Percentiles rank a stretch among this genome's conserved stretches.
Evolutionary conservation across 2,113 vertebrate genomes (phyloP).

Genomic region (Copsychus sechellarum): DNA sequence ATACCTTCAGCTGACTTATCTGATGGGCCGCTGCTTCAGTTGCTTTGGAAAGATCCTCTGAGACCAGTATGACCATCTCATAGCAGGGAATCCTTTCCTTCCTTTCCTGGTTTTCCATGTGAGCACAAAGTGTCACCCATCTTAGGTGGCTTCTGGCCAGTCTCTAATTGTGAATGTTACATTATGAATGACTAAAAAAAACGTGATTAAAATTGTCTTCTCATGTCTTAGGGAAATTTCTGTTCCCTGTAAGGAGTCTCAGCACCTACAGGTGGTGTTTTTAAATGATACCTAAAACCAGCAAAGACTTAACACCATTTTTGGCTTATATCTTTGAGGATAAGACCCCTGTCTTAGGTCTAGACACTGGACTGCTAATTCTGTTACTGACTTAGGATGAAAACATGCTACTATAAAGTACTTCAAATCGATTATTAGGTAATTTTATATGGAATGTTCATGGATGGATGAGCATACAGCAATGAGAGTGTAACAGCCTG

Average conservation of each 20-base stretch:
- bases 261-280: neutral
- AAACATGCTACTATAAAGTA: neutral
- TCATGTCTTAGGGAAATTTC: neutral
- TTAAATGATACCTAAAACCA: neutral
- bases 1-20: neutral
- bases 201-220: neutral
- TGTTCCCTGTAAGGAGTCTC: neutral
- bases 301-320: neutral
- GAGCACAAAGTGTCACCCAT: neutral
- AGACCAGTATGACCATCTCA: neutral
- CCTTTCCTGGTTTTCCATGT: neutral
- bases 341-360: neutral
- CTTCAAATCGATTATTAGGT: neutral
- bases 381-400: neutral
- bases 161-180: neutral
- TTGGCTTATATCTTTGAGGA: neutral
- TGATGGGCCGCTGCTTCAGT: neutral
- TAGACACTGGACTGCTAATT: neutral
- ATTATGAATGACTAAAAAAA: neutral
- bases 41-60: neutral
- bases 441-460: neutral
- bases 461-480: neutral
- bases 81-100: neutral
- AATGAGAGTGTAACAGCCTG: neutral
- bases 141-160: neutral